Evolutionary conservation across 2,888 invertebrate genomes (phyloP), one percentile per base, ranked within the genome.

Genomic region (Cantharis rustica): DNA sequence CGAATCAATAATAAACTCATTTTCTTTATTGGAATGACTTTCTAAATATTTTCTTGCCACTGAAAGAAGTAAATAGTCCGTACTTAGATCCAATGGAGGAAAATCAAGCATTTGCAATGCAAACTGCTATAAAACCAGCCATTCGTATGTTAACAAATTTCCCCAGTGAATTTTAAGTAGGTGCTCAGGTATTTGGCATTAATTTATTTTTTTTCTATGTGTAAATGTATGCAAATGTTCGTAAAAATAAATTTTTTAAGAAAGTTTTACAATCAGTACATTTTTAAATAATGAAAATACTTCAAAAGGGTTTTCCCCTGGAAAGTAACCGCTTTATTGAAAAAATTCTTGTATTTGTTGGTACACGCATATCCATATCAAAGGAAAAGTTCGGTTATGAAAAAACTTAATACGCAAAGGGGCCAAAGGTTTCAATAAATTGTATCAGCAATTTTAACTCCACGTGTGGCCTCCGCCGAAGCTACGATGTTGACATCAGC

Each of bases 131-230:
- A 71, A 75, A 75, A 74, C 61, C 70, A 75, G 71, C 71, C 75
- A 26, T 75, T 75, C 71, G 71, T 75, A 75, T 75, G 75, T 75
- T 68, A 75, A 75, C 71, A 70, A 75, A 75, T 75, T 75, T 75
- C 71, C 75, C 75, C 26, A 68, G 75, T 68, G 75, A 75, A 75
- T 75, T 75, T 71, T 71, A 75, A 75, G 75, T 75, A 71, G 75
- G 71, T 75, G 68, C 68, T 75, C 75, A 71, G 75, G 75, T 75
- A 75, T 71, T 75, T 75, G 70, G 75, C 71, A 70, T 70, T 75
- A 75, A 75, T 75, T 75, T 66, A 75, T 75, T 75, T 75, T 75
- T 27, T 75, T 61, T 62, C 74, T 64, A 70, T 75, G 47, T 71
- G 70, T 75, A 64, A 71, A 75, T 71, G 70, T 75, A 75, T 75